phyloP scores from a whole-genome alignment of 2,888 invertebrate species.

The Yponomeuta cagnagella region DNA sequence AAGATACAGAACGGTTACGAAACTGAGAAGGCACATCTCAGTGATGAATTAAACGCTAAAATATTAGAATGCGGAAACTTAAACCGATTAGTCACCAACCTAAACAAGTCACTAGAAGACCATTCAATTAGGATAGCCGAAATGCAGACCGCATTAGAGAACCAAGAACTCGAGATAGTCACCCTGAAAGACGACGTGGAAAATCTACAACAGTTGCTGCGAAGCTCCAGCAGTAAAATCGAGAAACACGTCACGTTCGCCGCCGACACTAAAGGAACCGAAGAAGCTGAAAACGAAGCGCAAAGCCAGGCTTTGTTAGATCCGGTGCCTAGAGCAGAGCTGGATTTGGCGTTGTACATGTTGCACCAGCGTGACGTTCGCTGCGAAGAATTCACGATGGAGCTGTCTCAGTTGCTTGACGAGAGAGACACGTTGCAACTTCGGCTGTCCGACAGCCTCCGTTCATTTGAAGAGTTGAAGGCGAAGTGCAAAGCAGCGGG shows the following conservation, averaged over 20 bases:
- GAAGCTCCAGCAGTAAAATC: constrained; percentile 45
- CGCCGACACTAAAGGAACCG: constrained; percentile 54
- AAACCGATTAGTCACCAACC: constrained; percentile 69
- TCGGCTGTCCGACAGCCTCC: constrained; percentile 86
- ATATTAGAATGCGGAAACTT: constrained; percentile 66
- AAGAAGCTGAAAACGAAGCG: constrained; percentile 31
- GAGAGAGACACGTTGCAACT: constrained; percentile 90
- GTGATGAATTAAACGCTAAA: constrained; percentile 56
- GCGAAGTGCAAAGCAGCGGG: constrained; percentile 39
- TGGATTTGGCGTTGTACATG: constrained; percentile 89
- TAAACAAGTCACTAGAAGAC: constrained; percentile 70
- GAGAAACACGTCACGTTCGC: constrained; percentile 68
- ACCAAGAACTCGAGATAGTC: constrained; percentile 84
- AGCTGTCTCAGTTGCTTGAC: constrained; percentile 87
- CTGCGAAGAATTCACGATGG: constrained; percentile 90
- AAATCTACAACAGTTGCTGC: constrained; percentile 43
- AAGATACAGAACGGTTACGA: constrained; percentile 40
- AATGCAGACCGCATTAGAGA: constrained; percentile 77
- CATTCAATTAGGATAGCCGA: constrained; percentile 73
- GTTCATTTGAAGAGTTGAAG: constrained; percentile 79
- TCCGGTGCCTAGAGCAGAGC: constrained; percentile 76
- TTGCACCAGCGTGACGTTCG: constrained; percentile 90
- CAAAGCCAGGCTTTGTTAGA: constrained; percentile 46
- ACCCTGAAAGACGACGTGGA: constrained; percentile 80
- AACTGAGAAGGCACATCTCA: constrained; percentile 41